Base-by-base conservation (phyloP, 2,113 vertebrate species). In the Platycercus adscitus region DNA sequence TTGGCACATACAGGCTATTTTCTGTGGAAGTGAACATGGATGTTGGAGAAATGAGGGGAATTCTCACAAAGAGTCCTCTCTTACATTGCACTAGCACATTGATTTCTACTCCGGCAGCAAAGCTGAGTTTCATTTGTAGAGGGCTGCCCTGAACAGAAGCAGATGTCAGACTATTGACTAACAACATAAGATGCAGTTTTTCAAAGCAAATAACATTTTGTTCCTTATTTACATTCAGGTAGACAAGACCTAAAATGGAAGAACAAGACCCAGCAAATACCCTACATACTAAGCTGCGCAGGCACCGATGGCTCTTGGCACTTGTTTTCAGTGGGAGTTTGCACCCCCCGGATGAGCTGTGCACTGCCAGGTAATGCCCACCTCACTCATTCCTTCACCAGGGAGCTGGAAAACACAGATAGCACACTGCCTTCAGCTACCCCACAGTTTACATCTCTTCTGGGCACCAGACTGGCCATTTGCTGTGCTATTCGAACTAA, bases 291-390 rank as follows among this genome's bases (percentile, higher is more conserved):
- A 20, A 91, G n/a, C 35, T 37, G 20, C 15, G 3, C 17, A 11
- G 66, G n/a, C 52, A 56, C 5, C 23, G 3, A 1, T 39, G 52
- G 35, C 47, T 78, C 39, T 71, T 50, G 69, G 43, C 56, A 11
- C 29, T 60, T 60, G 26, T 55, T 78, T 71, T 65, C 29, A 52
- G 7, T 18, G 26, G 41, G 35, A 13, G 7, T 29, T 71, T 58
- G 37, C 33, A 19, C 15, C 17, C 29, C 10, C 0, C 0, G 60
- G 72, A 5, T 0, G 2, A 43, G 13, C 9, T 63, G 37, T 50
- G 29, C 15, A 5, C 3, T 4, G 44, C 41, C 80, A 60, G 9
- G 19, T 50, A 11, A 23, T 49, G 49, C 33, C 19, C 60, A 72
- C 24, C 24, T 37, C 16, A 49, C 78, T 60, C 37, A 13, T 58